These are phyloP conservation scores for Pilophorus perplexus DNA, from an alignment of 2,888 invertebrate genomes.

Conservation along the genomic window DNA sequence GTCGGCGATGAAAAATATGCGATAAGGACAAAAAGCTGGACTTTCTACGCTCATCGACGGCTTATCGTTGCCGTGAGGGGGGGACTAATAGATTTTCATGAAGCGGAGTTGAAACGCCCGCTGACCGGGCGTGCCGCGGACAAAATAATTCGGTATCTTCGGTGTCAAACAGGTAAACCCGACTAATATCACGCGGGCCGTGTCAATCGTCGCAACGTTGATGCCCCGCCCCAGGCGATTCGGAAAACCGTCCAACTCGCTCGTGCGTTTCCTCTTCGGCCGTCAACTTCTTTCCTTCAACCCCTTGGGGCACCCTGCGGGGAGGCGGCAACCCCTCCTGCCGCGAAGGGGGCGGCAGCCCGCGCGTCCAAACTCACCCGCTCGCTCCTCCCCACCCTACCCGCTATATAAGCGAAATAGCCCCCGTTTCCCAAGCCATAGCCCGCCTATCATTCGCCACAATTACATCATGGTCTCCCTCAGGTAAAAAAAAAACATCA, in stretches of 20 bases:
- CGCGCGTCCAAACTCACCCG: slow-evolving; percentile 1
- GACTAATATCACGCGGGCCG: too few relatives aligned
- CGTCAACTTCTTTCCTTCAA: too few relatives aligned
- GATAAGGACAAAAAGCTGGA: slow-evolving; percentile 25
- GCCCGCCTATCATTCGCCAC: slow-evolving; percentile 35
- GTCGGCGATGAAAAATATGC: slow-evolving; percentile 30
- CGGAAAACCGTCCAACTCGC: too few relatives aligned
- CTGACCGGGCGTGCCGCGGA: too few relatives aligned
- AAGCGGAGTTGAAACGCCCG: too few relatives aligned
- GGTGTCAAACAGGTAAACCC: too few relatives aligned
- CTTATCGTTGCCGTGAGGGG: background rate
- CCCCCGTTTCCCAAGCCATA: slow-evolving; percentile 24
- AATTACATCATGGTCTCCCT: slow-evolving; percentile 36
- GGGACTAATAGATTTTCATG: too few relatives aligned
- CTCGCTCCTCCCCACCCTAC: slow-evolving; percentile 4
- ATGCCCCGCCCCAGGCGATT: too few relatives aligned
- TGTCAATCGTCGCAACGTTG: too few relatives aligned
- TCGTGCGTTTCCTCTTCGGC: too few relatives aligned
- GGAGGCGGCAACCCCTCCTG: slow-evolving; percentile 1
- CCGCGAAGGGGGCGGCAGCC: slow-evolving; percentile 11
- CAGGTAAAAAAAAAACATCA: slow-evolving; percentile 27
- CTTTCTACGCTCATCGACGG: slow-evolving; percentile 13
- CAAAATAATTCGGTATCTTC: too few relatives aligned
- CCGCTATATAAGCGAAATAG: slow-evolving; percentile 14
- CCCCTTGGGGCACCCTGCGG: too few relatives aligned